A percentile compares a stretch with the other conserved stretches of the same genome.
Conservation (phyloP, 2,888 invertebrate genomes). For the Agapetus fuscipes region DNA sequence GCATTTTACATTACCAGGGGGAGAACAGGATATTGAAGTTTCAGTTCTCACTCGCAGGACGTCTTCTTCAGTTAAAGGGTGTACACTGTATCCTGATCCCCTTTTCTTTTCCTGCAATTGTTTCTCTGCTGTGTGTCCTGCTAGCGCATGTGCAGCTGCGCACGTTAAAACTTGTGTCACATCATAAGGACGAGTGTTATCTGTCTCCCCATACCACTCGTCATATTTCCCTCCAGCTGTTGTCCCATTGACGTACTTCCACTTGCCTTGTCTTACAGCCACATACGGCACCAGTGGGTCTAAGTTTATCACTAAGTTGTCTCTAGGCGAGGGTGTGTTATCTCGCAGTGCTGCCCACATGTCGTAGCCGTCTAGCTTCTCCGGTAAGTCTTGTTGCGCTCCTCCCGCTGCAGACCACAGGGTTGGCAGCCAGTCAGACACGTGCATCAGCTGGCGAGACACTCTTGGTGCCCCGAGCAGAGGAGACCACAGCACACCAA, state of each 20-base stretch:
- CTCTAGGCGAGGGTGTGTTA: conserved; percentile 51
- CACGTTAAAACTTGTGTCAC: conserved; percentile 35
- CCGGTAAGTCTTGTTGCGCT: conserved; percentile 28
- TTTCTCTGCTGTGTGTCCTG: conserved; percentile 35
- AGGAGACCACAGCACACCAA: conserved; percentile 72
- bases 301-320: conserved; percentile 72
- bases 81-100: conserved; percentile 17
- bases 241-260: conserved; percentile 67
- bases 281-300: conserved; percentile 66
- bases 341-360: conserved; percentile 62
- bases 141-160: conserved; percentile 35
- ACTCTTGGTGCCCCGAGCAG: conserved; percentile 51
- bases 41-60: conserved; percentile 20
- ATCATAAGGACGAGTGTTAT: conserved; percentile 30
- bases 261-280: conserved; percentile 59
- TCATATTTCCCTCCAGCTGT: conserved; percentile 26
- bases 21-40: conserved; percentile 48
- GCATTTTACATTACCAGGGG: conserved; percentile 36
- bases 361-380: conserved; percentile 57
- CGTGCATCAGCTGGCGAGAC: conserved; percentile 64
- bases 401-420: conserved; percentile 61
- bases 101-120: conserved; percentile 34
- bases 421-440: conserved; percentile 87
- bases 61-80: conserved; percentile 5
- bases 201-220: conserved; percentile 36